A percentile compares a stretch with the other conserved stretches of the same genome.
These are phyloP conservation scores for Sylvia borin DNA, from an alignment of 2,797 vertebrate species.

Conservation along the genomic window DNA sequence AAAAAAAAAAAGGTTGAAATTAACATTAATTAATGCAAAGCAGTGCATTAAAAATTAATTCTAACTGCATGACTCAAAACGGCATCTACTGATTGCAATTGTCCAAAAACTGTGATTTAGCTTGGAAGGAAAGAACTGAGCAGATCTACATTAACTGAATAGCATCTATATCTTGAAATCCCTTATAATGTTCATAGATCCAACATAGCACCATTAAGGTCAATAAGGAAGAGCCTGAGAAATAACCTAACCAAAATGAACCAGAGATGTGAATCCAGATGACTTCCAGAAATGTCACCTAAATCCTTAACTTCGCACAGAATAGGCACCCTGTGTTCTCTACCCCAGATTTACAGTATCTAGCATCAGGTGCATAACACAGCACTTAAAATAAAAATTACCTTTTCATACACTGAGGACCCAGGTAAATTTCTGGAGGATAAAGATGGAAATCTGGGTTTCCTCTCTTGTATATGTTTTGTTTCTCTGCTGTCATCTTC, in stretches of 20 bases:
- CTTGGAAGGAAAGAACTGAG: neutral
- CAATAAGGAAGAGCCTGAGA: neutral
- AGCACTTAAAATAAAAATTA: neutral
- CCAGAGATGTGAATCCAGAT: neutral
- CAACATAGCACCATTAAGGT: neutral
- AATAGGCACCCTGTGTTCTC: neutral
- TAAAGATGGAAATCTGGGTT: neutral
- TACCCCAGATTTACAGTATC: neutral
- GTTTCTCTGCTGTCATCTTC: neutral
- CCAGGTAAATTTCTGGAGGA: neutral
- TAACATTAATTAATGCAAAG: neutral
- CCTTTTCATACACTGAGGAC: neutral
- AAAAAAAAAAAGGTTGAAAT: neutral
- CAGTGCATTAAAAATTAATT: neutral
- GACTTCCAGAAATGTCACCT: neutral
- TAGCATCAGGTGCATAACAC: neutral
- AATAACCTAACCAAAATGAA: neutral
- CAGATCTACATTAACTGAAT: neutral
- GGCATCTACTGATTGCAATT: rapidly evolving
- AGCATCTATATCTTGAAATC: neutral
- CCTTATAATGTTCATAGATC: neutral
- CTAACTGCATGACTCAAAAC: neutral
- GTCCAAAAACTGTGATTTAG: neutral
- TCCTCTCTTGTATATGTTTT: neutral
- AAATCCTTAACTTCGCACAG: neutral